Percentiles rank a stretch among this genome's conserved stretches.
These are phyloP conservation scores for Fistularia tabacaria DNA, from an alignment of 2,797 vertebrate species.

Conservation along the genomic window DNA sequence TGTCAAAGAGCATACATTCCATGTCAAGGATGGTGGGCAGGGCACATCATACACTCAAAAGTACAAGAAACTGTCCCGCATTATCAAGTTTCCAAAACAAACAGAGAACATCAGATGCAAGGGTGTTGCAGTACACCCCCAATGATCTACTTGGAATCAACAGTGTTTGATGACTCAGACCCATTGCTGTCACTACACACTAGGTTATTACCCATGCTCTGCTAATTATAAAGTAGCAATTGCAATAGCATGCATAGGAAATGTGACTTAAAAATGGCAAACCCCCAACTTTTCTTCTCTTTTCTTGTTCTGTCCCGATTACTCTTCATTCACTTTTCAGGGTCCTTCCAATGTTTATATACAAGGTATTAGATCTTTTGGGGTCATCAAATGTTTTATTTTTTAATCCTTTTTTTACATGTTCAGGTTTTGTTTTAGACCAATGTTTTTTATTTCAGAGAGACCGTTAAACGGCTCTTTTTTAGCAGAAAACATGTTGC, in stretches of 20 bases:
- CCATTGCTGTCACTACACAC: constrained; percentile 51
- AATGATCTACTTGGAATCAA: constrained; percentile 40
- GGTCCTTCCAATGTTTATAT: too few species aligned
- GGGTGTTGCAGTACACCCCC: constrained; percentile 9
- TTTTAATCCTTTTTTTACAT: too few species aligned
- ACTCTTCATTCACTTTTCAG: constrained; percentile 1
- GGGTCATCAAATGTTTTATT: neutral
- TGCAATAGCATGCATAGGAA: too few species aligned
- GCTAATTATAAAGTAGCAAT: too few species aligned
- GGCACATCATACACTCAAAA: constrained; percentile 40
- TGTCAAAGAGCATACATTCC: constrained; percentile 46
- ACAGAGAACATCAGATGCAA: constrained; percentile 64
- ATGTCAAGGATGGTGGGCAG: constrained; percentile 56
- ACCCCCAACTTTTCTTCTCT: neutral
- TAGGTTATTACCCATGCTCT: neutral
- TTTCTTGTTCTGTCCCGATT: neutral
- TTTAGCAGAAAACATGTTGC: constrained; percentile 38
- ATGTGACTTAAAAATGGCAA: too few species aligned
- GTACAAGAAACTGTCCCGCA: constrained; percentile 17
- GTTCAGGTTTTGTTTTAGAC: too few species aligned
- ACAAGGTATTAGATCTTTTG: too few species aligned
- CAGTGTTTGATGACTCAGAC: constrained; percentile 59
- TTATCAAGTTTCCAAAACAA: constrained; percentile 58
- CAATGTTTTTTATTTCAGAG: too few species aligned
- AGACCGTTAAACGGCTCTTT: constrained; percentile 5